Conservation (phyloP, 2,797 vertebrate genomes). For the Betta splendens region DNA sequence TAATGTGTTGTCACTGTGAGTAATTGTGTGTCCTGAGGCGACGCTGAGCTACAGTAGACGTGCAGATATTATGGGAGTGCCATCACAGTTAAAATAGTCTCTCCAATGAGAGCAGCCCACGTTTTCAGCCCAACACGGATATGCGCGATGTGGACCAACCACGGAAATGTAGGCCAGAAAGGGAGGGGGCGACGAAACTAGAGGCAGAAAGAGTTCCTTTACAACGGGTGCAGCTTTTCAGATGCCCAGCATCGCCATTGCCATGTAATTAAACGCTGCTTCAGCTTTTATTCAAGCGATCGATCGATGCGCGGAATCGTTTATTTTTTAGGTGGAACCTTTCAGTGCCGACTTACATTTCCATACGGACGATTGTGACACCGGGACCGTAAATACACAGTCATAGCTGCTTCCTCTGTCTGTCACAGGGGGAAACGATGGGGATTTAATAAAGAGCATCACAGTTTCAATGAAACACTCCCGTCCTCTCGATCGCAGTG, state of each 20-base stretch:
- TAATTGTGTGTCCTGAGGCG: neutral
- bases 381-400: slow-evolving; percentile 73
- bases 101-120: slow-evolving; percentile 80
- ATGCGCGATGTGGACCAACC: slow-evolving; percentile 56
- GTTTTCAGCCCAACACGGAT: slow-evolving; percentile 70
- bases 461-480: slow-evolving; percentile 47
- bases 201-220: slow-evolving; percentile 23
- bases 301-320: fast-evolving
- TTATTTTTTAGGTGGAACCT: slow-evolving; percentile 54
- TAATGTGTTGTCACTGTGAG: neutral
- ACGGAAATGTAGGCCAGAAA: slow-evolving; percentile 39
- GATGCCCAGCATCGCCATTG: slow-evolving; percentile 11
- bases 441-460: neutral
- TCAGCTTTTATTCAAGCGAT: neutral
- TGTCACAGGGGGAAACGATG: slow-evolving; percentile 8
- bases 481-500: neutral
- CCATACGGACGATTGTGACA: slow-evolving; percentile 70
- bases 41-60: neutral
- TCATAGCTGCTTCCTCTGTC: slow-evolving; percentile 9
- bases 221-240: slow-evolving; percentile 13
- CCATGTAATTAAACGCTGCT: neutral
- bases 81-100: slow-evolving; percentile 53
- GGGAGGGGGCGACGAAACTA: slow-evolving; percentile 16
- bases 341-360: slow-evolving; percentile 28
- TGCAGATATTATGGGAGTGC: slow-evolving; percentile 33